Conservation (phyloP, 2,888 invertebrate species). For the Eupithecia insigniata region DNA sequence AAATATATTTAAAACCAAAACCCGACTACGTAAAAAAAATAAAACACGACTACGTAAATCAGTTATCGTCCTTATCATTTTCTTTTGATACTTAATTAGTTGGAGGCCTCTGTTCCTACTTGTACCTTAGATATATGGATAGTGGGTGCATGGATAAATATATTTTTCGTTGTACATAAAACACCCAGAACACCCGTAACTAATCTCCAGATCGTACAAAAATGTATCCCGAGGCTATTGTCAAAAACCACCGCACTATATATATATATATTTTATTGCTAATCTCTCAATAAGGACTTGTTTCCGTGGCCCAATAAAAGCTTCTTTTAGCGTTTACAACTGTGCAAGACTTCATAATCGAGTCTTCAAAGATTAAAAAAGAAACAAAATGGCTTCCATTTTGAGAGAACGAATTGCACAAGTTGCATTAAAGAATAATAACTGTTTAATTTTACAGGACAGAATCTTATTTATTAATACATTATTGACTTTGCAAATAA, state of each 20-base stretch:
- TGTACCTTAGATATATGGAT: too few species aligned
- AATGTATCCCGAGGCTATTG: slow-evolving; percentile 28
- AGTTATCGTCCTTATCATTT: too few species aligned
- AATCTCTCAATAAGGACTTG: slow-evolving; percentile 64
- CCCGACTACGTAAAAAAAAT: too few species aligned
- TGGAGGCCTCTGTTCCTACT: too few species aligned
- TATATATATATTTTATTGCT: slow-evolving; percentile 54
- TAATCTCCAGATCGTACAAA: background rate
- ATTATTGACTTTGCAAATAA: background rate
- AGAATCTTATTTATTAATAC: slow-evolving; percentile 21
- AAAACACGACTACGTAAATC: too few species aligned
- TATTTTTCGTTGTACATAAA: too few species aligned
- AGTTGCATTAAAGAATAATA: slow-evolving; percentile 46
- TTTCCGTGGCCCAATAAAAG: slow-evolving; percentile 63
- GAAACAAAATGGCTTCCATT: slow-evolving; percentile 60
- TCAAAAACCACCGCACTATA: slow-evolving; percentile 51
- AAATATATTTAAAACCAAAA: too few species aligned
- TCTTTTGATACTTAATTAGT: too few species aligned
- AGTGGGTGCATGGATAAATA: too few species aligned
- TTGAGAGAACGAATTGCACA: slow-evolving; percentile 50
- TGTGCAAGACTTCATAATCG: slow-evolving; percentile 61
- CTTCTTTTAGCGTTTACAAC: slow-evolving; percentile 65
- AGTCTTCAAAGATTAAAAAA: slow-evolving; percentile 60
- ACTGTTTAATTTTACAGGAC: slow-evolving; percentile 20
- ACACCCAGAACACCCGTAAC: background rate